Evolutionary conservation across 1,140 invertebrate genomes (phyloP).

Genomic region (Trachymyrmex cornetzi): DNA sequence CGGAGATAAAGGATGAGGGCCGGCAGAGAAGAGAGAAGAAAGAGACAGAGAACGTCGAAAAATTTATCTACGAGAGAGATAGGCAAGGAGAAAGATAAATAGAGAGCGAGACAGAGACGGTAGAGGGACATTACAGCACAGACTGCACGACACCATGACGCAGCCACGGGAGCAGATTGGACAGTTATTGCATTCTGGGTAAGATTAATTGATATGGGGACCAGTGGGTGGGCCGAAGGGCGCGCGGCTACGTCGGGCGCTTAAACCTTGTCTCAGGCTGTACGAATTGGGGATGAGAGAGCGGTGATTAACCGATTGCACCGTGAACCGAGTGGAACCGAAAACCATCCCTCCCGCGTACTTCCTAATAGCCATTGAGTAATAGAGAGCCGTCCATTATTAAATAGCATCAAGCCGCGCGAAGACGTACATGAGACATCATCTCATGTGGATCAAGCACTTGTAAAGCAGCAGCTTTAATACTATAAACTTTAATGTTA

Average conservation of each 20-base stretch:
- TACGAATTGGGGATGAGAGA: constrained; percentile 67
- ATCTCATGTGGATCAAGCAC: not conserved
- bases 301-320: constrained; percentile 85
- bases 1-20: constrained; percentile 2
- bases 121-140: constrained; percentile 80
- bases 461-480: not conserved
- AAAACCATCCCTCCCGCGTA: constrained; percentile 77
- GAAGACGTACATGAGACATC: not conserved
- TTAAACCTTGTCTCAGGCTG: constrained; percentile 80
- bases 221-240: constrained; percentile 67
- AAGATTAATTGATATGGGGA: constrained; percentile 86
- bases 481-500: not conserved
- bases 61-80: constrained; percentile 37
- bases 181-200: constrained; percentile 87
- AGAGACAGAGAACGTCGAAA: constrained; percentile 23
- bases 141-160: constrained; percentile 84
- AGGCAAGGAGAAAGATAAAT: constrained; percentile 35
- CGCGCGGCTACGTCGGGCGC: constrained; percentile 64
- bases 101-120: constrained; percentile 42
- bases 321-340: constrained; percentile 75
- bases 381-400: constrained; percentile 83
- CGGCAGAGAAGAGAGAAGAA: not conserved
- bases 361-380: constrained; percentile 81
- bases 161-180: constrained; percentile 85
- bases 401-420: constrained; percentile 75